Percentiles rank a stretch among this genome's conserved stretches.
These are phyloP conservation scores for Monopis laevigella DNA, from an alignment of 2,888 invertebrate genomes.

Conservation along the genomic window DNA sequence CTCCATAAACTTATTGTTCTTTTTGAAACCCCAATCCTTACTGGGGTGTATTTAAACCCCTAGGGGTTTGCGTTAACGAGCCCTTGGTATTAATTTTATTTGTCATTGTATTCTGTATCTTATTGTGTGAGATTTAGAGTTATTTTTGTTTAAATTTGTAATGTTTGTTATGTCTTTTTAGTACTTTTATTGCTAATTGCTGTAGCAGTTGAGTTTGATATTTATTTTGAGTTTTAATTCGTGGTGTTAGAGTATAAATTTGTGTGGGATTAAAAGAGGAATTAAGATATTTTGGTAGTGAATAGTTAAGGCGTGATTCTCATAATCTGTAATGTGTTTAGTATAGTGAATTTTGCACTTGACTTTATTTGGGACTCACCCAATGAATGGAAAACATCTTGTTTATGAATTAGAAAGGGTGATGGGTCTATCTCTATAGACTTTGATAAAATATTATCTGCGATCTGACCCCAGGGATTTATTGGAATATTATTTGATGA, in stretches of 20 bases:
- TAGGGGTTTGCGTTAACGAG: constrained; percentile 49
- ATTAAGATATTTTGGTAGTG: constrained; percentile 24
- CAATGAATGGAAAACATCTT: constrained; percentile 50
- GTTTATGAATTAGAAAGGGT: constrained; percentile 24
- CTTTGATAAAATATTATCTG: constrained; percentile 7
- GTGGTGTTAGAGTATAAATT: background rate
- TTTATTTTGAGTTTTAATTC: background rate
- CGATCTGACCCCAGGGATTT: constrained; percentile 1
- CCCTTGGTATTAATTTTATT: constrained; percentile 35
- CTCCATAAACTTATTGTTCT: constrained; percentile 54
- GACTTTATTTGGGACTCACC: constrained; percentile 31
- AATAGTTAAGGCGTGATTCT: constrained; percentile 47
- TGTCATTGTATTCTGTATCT: background rate
- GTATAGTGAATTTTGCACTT: constrained; percentile 58
- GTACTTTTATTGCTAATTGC: background rate
- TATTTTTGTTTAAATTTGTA: background rate
- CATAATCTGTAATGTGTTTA: constrained; percentile 52
- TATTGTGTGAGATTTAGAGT: background rate
- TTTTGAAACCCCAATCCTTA: constrained; percentile 34
- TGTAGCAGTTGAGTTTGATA: background rate
- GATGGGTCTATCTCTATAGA: background rate
- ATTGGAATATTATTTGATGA: background rate
- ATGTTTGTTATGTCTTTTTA: background rate
- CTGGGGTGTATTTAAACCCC: constrained; percentile 28
- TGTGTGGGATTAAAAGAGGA: background rate